Percentiles rank a stretch among this genome's conserved stretches.
Evolutionary conservation across 2,797 vertebrate genomes (phyloP).

Genomic region (Sciurus vulgaris): DNA sequence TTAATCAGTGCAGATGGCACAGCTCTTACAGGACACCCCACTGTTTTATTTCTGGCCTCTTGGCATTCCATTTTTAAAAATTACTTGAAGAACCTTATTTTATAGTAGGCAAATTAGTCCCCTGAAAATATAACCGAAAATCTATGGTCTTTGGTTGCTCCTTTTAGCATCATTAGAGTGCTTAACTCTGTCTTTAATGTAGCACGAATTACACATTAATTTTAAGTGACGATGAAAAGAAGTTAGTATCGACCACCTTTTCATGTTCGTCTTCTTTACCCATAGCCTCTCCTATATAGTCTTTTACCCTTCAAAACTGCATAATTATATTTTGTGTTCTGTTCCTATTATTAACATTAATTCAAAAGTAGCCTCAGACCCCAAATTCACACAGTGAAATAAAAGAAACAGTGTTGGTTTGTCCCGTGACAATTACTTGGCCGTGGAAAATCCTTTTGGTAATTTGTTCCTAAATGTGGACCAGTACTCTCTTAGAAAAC

Average conservation of each 20-base stretch:
- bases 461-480: slow-evolving; percentile 41
- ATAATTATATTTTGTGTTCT: slow-evolving; percentile 10
- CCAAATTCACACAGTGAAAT: background rate
- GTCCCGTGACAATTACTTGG: background rate
- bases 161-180: background rate
- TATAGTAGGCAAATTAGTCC: slow-evolving; percentile 64
- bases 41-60: slow-evolving; percentile 82
- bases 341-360: background rate
- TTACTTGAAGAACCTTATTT: slow-evolving; percentile 73
- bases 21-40: slow-evolving; percentile 75
- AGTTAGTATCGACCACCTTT: background rate
- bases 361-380: slow-evolving; percentile 22
- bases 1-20: slow-evolving; percentile 77
- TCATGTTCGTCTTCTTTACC: background rate
- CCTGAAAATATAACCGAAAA: slow-evolving; percentile 51
- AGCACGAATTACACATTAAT: slow-evolving; percentile 8
- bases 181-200: background rate
- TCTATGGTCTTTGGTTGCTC: background rate
- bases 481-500: slow-evolving; percentile 36
- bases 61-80: slow-evolving; percentile 82
- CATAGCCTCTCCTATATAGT: background rate
- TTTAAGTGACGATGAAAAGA: slow-evolving; percentile 18
- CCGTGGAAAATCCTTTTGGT: slow-evolving; percentile 31
- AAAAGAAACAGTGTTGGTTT: slow-evolving; percentile 27
- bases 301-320: slow-evolving; percentile 36